Conservation (phyloP, 2,797 vertebrate genomes). For the Cryptoblepharus egeriae region DNA sequence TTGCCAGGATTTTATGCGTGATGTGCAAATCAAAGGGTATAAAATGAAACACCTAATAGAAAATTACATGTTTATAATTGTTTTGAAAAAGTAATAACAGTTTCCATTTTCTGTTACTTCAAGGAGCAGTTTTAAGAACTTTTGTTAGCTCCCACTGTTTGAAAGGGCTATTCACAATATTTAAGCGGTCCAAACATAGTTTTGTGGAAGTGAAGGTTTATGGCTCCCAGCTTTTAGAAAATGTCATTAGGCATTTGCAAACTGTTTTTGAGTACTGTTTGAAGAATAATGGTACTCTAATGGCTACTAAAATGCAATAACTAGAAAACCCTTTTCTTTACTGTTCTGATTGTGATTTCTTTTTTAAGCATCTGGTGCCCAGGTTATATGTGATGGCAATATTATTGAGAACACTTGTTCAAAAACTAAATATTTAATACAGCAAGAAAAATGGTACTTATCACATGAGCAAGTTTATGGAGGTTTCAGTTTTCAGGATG, state of each 20-base stretch:
- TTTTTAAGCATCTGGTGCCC: conserved; percentile 78
- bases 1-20: not conserved
- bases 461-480: conserved; percentile 70
- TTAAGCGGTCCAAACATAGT: conserved; percentile 52
- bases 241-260: conserved; percentile 73
- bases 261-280: conserved; percentile 66
- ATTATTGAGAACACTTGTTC: conserved; percentile 76
- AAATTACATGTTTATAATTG: not conserved
- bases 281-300: conserved; percentile 65
- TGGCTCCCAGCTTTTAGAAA: conserved; percentile 62
- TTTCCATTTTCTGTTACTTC: conserved; percentile 31
- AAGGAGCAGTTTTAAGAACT: conserved; percentile 52
- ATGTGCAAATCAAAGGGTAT: not conserved
- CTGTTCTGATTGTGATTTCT: conserved; percentile 66
- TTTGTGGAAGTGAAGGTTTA: conserved; percentile 66
- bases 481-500: conserved; percentile 75
- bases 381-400: conserved; percentile 70
- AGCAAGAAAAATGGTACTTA: conserved; percentile 64
- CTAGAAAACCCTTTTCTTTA: conserved; percentile 63
- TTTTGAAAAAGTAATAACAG: not conserved
- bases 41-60: not conserved
- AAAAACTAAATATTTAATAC: conserved; percentile 71
- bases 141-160: conserved; percentile 53
- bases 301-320: conserved; percentile 70
- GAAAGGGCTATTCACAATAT: conserved; percentile 51